Conservation (phyloP, 1,140 invertebrate species). For the Asobara japonica region DNA sequence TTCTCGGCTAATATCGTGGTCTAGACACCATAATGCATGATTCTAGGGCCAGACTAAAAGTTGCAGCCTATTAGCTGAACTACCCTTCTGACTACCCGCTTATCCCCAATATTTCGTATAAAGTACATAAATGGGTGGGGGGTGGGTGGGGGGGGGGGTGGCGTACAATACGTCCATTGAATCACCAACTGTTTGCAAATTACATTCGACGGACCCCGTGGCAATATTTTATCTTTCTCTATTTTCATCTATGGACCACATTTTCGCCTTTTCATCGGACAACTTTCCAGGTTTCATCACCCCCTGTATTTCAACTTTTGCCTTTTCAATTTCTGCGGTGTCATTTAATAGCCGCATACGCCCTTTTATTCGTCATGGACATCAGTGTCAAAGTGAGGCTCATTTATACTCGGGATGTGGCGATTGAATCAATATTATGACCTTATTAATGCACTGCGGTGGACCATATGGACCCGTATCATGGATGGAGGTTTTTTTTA, state of each 20-base stretch:
- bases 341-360: background rate
- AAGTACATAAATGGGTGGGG: background rate
- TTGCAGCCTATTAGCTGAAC: background rate
- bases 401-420: background rate
- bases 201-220: background rate
- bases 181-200: slow-evolving; percentile 11
- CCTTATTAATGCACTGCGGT: background rate
- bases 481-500: background rate
- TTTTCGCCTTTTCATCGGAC: background rate
- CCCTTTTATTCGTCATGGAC: background rate
- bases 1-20: too few relatives aligned
- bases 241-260: background rate
- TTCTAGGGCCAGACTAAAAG: background rate
- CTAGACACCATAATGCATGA: background rate
- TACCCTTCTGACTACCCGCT: background rate
- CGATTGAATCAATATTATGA: slow-evolving; percentile 1
- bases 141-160: background rate
- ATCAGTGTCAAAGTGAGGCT: background rate
- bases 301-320: background rate
- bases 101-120: background rate
- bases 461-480: background rate
- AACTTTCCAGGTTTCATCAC: background rate
- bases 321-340: background rate
- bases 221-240: too few relatives aligned
- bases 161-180: background rate